A percentile compares a stretch with the other conserved stretches of the same genome.
Conservation (phyloP, 2,113 vertebrate species). For the Malurus cyaneus region DNA sequence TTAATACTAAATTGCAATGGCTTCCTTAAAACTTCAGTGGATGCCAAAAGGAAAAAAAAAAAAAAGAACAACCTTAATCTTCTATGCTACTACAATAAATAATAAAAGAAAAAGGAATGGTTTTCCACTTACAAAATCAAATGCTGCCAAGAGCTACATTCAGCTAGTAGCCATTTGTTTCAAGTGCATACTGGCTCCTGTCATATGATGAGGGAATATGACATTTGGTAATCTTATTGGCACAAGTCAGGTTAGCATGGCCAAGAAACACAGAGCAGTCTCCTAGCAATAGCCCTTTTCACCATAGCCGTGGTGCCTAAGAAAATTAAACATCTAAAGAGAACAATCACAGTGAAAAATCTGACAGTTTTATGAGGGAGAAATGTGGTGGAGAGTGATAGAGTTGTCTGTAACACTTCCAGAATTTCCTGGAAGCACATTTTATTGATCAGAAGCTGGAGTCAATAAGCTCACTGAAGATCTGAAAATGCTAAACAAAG, state of each 20-base stretch:
- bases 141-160: slow-evolving; percentile 42
- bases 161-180: slow-evolving; percentile 19
- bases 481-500: background rate
- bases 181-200: background rate
- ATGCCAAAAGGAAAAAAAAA: background rate
- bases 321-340: background rate
- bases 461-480: background rate
- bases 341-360: background rate
- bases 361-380: background rate
- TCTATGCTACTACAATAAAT: background rate
- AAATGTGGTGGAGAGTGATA: background rate
- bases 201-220: background rate
- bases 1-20: slow-evolving; percentile 43
- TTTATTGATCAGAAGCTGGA: slow-evolving; percentile 4
- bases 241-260: background rate
- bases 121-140: slow-evolving; percentile 51
- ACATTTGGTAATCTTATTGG: slow-evolving; percentile 31
- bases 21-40: slow-evolving; percentile 13
- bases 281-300: slow-evolving; percentile 3
- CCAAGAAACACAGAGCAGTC: slow-evolving; percentile 45
- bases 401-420: background rate
- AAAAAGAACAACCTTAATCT: background rate
- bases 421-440: slow-evolving; percentile 21
- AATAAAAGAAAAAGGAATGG: slow-evolving; percentile 4
- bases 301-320: background rate